Conservation (phyloP, 2,113 vertebrate genomes). For the Cyanocitta stelleri region DNA sequence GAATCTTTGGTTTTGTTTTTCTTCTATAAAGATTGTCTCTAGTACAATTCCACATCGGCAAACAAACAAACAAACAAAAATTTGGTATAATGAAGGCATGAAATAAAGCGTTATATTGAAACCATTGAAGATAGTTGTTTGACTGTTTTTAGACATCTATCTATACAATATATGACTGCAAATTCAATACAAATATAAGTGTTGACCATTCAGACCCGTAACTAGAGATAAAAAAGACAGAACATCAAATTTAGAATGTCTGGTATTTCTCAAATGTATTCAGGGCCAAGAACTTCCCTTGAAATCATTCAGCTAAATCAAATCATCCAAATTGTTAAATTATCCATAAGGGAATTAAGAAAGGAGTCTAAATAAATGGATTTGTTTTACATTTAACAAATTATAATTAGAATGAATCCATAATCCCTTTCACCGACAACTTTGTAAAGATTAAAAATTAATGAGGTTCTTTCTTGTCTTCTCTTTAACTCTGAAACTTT, state of each 20-base stretch:
- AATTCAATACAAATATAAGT: not conserved
- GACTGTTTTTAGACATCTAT: not conserved
- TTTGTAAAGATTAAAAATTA: not conserved
- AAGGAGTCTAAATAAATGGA: conserved; percentile 13
- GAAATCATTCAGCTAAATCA: not conserved
- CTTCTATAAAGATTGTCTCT: not conserved
- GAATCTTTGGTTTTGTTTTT: not conserved
- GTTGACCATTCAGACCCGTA: not conserved
- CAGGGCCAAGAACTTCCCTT: not conserved
- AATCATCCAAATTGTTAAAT: not conserved
- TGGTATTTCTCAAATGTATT: not conserved
- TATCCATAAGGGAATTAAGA: not conserved
- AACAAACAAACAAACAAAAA: not conserved
- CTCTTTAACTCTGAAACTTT: not conserved
- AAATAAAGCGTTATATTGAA: not conserved
- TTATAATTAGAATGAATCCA: not conserved
- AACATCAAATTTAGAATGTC: not conserved
- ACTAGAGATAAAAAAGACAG: not conserved
- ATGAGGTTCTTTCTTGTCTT: not conserved
- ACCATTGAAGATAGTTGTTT: not conserved
- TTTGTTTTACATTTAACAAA: conserved; percentile 21
- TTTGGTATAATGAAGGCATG: not conserved
- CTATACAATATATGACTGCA: not conserved
- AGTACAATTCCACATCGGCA: not conserved
- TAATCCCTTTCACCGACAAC: not conserved